Evolutionary conservation across 64 coral and sea anemone genomes (phyloP), one percentile per base, ranked within the genome.

Genomic region (Anthopleura sola): DNA sequence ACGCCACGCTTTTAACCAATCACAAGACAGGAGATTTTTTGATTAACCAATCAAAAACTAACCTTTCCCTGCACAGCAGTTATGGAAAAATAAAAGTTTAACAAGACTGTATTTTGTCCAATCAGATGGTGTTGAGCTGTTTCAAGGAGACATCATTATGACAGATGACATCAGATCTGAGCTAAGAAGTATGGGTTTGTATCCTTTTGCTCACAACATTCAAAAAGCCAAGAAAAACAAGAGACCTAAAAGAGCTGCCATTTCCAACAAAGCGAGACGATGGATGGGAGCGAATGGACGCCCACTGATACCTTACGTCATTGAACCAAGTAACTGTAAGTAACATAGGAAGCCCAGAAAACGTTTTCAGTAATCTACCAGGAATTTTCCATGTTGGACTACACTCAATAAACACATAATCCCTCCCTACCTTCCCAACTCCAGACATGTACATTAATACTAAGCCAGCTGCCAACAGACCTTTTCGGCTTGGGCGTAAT

Each of bases 71-170:
- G n/a, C n/a, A 8, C 40, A 44, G 9, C 39, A 2, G 39, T 6
- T 40, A 40, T 40, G 6, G 6, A 40, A 6, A 40, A 6, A 40
- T 8, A 44, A 53, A 53, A 12, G 11, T 53, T 17, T 53, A 9
- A 71, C 29, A 36, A 15, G 12, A 15, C 34, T 71, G 1, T 71
- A 71, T 71, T 15, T 2, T 16, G 11, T 12, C 14, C 28, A 5
- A 26, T 32, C 37, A 81, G 78, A 81, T 46, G 78, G 78, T 21
- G 78, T 81, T 53, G 78, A 81, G 26, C 33, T 81, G 36, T 81
- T 81, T 38, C 78, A 81, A 23, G 78, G 78, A 14, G 78, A 81
- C 17, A 81, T 81, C 3, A 36, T 81, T 28, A 46, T 81, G 78
- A 81, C 78, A 81, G 15, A 36, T 40, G 39, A 81, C 24, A 46